Evolutionary conservation across 1,140 invertebrate species (phyloP).

Genomic region (Leptopilina clavipes): DNA sequence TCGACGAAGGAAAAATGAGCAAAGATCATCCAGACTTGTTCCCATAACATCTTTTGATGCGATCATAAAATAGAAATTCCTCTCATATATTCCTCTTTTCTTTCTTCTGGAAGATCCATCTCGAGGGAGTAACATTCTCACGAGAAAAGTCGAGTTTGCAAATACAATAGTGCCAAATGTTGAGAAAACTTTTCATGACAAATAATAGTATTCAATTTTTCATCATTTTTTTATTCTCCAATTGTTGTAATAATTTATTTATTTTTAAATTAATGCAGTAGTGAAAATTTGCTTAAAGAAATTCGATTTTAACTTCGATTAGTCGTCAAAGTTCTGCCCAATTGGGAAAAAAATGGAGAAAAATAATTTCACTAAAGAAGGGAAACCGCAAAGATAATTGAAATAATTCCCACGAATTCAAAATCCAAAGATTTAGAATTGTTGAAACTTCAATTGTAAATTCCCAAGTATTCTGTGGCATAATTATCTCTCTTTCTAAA

Average conservation of each 20-base stretch:
- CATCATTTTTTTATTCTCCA: background rate
- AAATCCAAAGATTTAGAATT: too few relatives aligned
- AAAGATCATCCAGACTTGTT: background rate
- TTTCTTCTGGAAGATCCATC: background rate
- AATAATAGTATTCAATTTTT: background rate
- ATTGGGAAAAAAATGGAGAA: too few relatives aligned
- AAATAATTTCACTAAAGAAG: too few relatives aligned
- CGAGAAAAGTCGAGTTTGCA: background rate
- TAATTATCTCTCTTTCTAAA: too few relatives aligned
- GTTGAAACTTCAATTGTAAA: too few relatives aligned
- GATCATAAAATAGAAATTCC: constrained; percentile 22
- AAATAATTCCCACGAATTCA: too few relatives aligned
- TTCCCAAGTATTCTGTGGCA: too few relatives aligned
- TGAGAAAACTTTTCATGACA: background rate
- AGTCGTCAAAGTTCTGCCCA: too few relatives aligned
- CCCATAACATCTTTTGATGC: constrained; percentile 9
- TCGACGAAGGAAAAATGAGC: constrained; percentile 34
- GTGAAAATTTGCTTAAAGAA: too few relatives aligned
- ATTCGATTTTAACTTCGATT: too few relatives aligned
- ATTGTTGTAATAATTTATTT: too few relatives aligned
- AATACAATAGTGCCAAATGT: background rate
- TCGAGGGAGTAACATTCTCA: background rate
- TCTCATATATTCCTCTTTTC: constrained; percentile 7
- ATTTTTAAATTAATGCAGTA: background rate
- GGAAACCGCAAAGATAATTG: too few relatives aligned